These are phyloP conservation scores for Leptinotarsa defecta DNA, from an alignment of 1,140 invertebrate genomes.

Conservation along the genomic window DNA sequence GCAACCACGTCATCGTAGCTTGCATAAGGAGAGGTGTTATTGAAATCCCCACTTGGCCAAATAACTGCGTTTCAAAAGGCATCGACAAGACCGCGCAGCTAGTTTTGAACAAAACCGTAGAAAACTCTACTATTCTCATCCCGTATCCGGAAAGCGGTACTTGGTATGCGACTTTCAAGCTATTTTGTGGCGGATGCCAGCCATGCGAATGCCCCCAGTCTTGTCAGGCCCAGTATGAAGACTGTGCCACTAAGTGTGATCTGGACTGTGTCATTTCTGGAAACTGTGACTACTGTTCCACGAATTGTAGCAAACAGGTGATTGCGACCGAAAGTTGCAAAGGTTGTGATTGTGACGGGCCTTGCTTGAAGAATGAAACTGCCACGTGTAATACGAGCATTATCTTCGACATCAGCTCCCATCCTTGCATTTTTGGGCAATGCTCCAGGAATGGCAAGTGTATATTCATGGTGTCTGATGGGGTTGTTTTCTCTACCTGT, in stretches of 20 bases:
- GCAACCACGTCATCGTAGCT: conserved; percentile 61
- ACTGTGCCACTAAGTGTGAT: conserved; percentile 48
- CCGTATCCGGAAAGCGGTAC: conserved; percentile 78
- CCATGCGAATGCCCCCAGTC: conserved; percentile 54
- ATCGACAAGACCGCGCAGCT: conserved; percentile 59
- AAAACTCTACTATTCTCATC: conserved; percentile 62
- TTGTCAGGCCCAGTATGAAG: conserved; percentile 40
- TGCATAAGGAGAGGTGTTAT: conserved; percentile 63
- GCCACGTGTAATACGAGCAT: conserved; percentile 58
- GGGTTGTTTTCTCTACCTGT: conserved; percentile 76
- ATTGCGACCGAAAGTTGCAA: conserved; percentile 49
- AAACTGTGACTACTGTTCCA: conserved; percentile 49
- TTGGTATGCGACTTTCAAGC: conserved; percentile 73
- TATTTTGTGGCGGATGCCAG: conserved; percentile 64
- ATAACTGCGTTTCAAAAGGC: conserved; percentile 62
- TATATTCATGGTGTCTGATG: conserved; percentile 75
- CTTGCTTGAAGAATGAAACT: conserved; percentile 47
- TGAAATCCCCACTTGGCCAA: conserved; percentile 61
- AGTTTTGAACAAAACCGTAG: conserved; percentile 61
- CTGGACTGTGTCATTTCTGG: conserved; percentile 30
- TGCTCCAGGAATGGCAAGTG: conserved; percentile 70
- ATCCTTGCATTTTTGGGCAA: conserved; percentile 68
- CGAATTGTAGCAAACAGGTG: conserved; percentile 52
- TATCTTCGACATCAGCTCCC: conserved; percentile 68
- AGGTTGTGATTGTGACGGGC: conserved; percentile 55